Percentiles rank a stretch among this genome's conserved stretches.
These are phyloP conservation scores for Sapajus apella DNA, from an alignment of 2,113 vertebrate genomes.

Conservation along the genomic window DNA sequence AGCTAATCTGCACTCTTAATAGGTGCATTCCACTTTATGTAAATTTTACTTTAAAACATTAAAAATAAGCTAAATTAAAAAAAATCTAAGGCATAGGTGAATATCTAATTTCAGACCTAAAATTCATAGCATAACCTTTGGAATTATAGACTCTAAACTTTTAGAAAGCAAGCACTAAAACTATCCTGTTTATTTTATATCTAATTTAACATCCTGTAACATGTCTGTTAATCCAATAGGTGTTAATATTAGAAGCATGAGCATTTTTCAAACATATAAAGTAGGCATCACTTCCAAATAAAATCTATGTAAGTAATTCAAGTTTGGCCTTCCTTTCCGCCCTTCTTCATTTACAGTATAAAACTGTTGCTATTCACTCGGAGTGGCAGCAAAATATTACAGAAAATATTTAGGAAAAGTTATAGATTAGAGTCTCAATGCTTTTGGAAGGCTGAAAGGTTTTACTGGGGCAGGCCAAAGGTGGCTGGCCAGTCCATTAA, in stretches of 20 bases:
- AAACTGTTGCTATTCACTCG: no score
- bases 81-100: background rate
- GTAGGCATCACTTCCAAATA: background rate
- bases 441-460: no score
- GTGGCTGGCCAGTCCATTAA: no score
- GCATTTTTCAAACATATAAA: background rate
- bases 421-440: no score
- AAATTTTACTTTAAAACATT: background rate
- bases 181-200: background rate
- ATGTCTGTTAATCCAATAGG: background rate
- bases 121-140: background rate
- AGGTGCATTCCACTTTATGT: background rate
- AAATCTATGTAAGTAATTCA: background rate
- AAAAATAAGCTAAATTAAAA: background rate
- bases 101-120: background rate
- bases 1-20: background rate
- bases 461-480: no score
- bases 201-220: background rate
- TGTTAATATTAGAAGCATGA: background rate
- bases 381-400: no score
- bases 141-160: background rate
- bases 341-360: background rate
- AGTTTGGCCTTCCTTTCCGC: background rate
- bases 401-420: no score
- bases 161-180: background rate